Evolutionary conservation across 1,140 invertebrate genomes (phyloP).

Genomic region (Orchestia grillus): DNA sequence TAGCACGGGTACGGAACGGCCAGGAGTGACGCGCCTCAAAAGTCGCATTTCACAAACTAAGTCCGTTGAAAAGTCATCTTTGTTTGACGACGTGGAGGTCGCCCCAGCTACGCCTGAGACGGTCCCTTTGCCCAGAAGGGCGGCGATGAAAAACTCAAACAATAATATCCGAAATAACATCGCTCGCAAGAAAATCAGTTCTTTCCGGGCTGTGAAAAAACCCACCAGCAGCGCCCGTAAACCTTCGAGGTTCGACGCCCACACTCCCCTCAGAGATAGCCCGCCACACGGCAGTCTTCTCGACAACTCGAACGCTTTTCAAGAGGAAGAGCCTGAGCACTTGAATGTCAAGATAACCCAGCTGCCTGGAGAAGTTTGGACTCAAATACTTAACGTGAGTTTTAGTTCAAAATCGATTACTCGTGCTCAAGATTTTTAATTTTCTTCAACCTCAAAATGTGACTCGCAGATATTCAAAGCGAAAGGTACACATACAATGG

Average conservation of each 20-base stretch:
- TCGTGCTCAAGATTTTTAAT: background rate
- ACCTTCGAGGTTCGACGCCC: background rate
- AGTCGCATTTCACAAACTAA: background rate
- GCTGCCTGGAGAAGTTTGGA: slow-evolving; percentile 40
- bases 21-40: background rate
- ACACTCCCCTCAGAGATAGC: background rate
- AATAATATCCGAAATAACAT: background rate
- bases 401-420: background rate
- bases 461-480: background rate
- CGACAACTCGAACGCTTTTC: background rate
- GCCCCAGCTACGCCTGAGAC: background rate
- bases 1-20: background rate
- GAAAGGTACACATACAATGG: background rate
- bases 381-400: slow-evolving; percentile 22
- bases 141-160: background rate
- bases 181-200: background rate
- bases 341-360: background rate
- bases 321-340: background rate
- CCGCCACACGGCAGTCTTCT: background rate
- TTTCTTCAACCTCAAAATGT: background rate
- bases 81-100: background rate
- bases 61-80: background rate
- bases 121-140: background rate
- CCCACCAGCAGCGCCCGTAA: background rate
- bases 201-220: background rate